phyloP scores from a whole-genome alignment of 2,888 invertebrate genomes.

The Mesorhabditis belari region DNA sequence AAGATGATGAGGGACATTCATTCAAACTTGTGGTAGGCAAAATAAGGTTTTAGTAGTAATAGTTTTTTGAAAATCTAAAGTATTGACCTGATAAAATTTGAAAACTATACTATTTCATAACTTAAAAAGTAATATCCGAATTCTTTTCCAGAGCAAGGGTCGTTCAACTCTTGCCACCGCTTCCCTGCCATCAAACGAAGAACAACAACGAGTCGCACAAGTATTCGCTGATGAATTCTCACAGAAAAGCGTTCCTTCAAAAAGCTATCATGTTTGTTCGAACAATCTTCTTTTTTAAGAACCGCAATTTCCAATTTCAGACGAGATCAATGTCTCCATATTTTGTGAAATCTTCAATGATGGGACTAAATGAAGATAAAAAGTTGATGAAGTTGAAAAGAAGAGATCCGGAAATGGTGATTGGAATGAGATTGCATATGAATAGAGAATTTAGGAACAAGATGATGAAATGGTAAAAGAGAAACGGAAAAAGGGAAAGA shows the following conservation, averaged over 20 bases:
- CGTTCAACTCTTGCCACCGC: not conserved
- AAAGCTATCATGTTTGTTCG: no score
- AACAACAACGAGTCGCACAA: not conserved
- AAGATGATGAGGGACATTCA: no score
- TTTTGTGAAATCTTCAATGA: not conserved
- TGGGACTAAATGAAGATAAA: not conserved
- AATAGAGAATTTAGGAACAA: no score
- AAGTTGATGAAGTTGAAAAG: not conserved
- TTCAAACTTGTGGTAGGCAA: no score
- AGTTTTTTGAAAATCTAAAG: no score
- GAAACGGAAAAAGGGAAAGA: no score
- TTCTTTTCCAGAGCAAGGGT: not conserved
- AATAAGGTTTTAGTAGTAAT: no score
- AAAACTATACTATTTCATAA: no score
- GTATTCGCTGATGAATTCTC: not conserved
- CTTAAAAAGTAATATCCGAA: no score
- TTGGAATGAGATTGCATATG: not conserved
- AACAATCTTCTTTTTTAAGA: no score
- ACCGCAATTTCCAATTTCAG: not conserved
- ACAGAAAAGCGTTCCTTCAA: not conserved
- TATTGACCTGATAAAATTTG: no score
- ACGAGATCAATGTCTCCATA: not conserved
- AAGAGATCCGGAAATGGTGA: not conserved
- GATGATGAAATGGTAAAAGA: no score
- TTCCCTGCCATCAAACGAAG: not conserved